Base-by-base conservation (phyloP, 2,797 vertebrate genomes). In the Tympanoctomys barrerae region DNA sequence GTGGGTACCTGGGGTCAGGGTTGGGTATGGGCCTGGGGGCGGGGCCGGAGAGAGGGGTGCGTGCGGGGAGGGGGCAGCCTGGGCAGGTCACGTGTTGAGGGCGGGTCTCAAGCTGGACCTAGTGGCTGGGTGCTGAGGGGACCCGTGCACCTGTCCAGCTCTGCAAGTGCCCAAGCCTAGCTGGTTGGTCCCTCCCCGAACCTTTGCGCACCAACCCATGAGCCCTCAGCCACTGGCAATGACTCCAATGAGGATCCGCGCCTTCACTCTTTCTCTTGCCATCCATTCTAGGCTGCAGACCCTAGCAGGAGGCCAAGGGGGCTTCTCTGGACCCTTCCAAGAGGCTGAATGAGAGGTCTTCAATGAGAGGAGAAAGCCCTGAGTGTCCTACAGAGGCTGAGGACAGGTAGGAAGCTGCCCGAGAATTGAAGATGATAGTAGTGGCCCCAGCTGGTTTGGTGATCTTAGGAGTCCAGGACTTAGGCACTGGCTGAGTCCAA, bases 151-250 rank as follows among this genome's bases (percentile, higher is more conserved):
- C 61, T 79, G 26, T 5, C 13, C 42, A 42, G 11, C 39, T 18
- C 0, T 42, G 6, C 28, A 7, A 6, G 28, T 12, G n/a, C 8
- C 18, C 18, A 49, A 52, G 31, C 62, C 4, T 12, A 0, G 2
- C 33, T 24, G 8, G 10, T 70, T 0, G 49, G 49, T 54, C 71
- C 28, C 31, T 68, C n/a, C 61, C 24, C 9, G 24, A 31, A 73
- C 61, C 61, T 57, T 57, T 33, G 28, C 49, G 0, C 24, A 28
- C 46, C 28, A 0, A 0, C 39, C 75, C 22, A 1, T 13, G 2
- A 11, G 26, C n/a, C 1, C 7, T 90, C 36, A 5, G 31, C 2
- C 7, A 1, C 59, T 0, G 28, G 24, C 33, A 0, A 61, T n/a
- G 9, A 64, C 49, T 52, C 77, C 21, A 16, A 28, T 11, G n/a